Base-by-base conservation (phyloP, 2,888 invertebrate species). In the Drosophila bunnanda region DNA sequence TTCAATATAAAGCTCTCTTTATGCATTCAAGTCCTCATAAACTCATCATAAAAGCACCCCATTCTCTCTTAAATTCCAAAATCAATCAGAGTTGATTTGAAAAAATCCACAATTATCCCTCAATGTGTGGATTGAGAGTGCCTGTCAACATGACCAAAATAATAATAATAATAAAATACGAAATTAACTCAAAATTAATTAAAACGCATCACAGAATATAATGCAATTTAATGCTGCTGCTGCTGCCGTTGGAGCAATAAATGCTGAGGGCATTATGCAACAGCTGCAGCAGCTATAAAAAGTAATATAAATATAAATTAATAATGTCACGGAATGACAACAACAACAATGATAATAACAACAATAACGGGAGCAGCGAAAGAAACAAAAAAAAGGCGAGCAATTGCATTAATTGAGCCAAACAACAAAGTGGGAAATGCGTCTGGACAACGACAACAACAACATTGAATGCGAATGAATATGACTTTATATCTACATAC, bases 151-250 rank as follows among this genome's bases (percentile, higher is more conserved):
- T 22, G 39, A 25, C 34, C 68, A 46, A 57, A 62, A 62, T 55
- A 71, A 64, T 44, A 44, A 25, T 44, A 43, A 44, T 56, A 43
- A 73, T 56, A 43, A 28, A 71, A 70, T 65, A 66, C 58, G 59
- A 89, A 90, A 88, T 91, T 90, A 91, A 91, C 88, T 89, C 85
- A 90, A 91, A 91, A 91, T 90, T 91, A 91, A 91, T 91, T 90
- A 91, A 91, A 90, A 82, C 79, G 86, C 83, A 83, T 83, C 88
- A 34, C 50, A 72, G 79, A 85, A 86, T 77, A 75, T 87, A 79
- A 82, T 84, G 75, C 77, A 79, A 84, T 79, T 78, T 80, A 41
- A 34, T 65, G 41, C 20, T 61, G 80, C 77, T 75, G 77, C 75
- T 48, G 75, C 60, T 60, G 80, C 76, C 70, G 76, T 72, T 54